Evolutionary conservation across 2,113 vertebrate species (phyloP).

Genomic region (Butorides virescens): DNA sequence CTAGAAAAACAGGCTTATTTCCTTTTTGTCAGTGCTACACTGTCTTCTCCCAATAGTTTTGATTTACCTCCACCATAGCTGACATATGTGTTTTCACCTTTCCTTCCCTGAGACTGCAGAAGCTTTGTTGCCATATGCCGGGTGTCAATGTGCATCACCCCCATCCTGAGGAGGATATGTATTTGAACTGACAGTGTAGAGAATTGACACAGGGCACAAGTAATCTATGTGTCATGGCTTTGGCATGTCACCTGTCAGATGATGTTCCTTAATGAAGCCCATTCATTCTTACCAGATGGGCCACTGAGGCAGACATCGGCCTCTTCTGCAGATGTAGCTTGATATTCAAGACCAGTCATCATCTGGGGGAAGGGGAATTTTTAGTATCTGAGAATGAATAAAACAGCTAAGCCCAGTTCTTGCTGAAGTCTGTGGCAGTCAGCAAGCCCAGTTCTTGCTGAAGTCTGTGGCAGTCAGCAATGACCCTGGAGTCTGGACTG

Average conservation of each 20-base stretch:
- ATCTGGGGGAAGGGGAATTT: background rate
- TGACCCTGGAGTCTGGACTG: background rate
- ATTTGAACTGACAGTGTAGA: constrained; percentile 15
- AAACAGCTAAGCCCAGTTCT: background rate
- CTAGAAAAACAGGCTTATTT: background rate
- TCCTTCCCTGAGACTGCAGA: background rate
- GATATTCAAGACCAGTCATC: background rate
- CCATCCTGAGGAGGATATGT: background rate
- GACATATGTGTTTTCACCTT: background rate
- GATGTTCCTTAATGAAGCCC: background rate
- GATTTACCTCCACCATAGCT: background rate
- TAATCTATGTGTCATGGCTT: background rate
- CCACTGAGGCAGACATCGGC: background rate
- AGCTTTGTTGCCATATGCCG: constrained; percentile 20
- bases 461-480: background rate
- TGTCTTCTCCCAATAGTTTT: background rate
- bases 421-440: background rate
- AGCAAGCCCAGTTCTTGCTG: background rate
- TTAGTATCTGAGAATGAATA: background rate
- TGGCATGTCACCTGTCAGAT: constrained; percentile 1
- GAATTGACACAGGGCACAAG: background rate
- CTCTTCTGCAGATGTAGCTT: background rate
- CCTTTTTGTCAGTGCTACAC: background rate
- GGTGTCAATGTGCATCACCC: background rate
- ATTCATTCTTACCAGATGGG: background rate